Base-by-base conservation (phyloP, 2,113 vertebrate genomes). In the Gila orcuttii region DNA sequence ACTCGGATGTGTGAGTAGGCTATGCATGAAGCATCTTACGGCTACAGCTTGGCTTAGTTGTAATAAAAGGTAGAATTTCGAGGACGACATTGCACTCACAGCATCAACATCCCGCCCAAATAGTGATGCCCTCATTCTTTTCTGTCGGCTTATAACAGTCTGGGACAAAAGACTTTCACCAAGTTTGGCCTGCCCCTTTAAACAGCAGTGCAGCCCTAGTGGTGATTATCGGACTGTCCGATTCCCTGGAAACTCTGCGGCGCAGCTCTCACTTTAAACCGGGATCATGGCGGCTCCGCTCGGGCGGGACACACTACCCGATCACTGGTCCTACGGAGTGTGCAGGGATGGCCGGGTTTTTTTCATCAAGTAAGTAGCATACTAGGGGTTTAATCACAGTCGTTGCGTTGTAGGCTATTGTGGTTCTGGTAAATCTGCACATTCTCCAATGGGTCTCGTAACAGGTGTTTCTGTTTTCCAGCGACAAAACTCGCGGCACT, bases 321-420 rank as follows among this genome's bases (percentile, higher is more conserved):
- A 96, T 88, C 94, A 94, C 93, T 99, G 97, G 97, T 97, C 97
- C 33, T 98, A 97, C 77, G 97, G 97, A 91, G 97, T 99, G 88
- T 97, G 97, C 83, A 89, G 92, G 88, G 97, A 98, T 89, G 97
- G 97, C 66, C 95, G 97, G 47, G 97, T 99, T 86, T 99, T 98
- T 94, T 98, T 99, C 71, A 97, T 98, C 85, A 95, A 97, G 97
- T 99, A 93, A 96, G 96, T 76, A 60, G 64, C 23, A n/a, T n/a
- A 6, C 50, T 59, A 39, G 11, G 2, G 64, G 9, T 25, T 45
- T 80, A 60, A 55, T 74, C n/a, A n/a, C 76, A 15, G 17, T 45
- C 21, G n/a, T 68, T n/a, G 25, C 21, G 3, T 17, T n/a, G 25
- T 8, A 28, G 28, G 28, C 28, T 28, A 19, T n/a, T 21, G 57